Evolutionary conservation across 2,888 invertebrate species (phyloP).

Genomic region (Acholoe squamosa): DNA sequence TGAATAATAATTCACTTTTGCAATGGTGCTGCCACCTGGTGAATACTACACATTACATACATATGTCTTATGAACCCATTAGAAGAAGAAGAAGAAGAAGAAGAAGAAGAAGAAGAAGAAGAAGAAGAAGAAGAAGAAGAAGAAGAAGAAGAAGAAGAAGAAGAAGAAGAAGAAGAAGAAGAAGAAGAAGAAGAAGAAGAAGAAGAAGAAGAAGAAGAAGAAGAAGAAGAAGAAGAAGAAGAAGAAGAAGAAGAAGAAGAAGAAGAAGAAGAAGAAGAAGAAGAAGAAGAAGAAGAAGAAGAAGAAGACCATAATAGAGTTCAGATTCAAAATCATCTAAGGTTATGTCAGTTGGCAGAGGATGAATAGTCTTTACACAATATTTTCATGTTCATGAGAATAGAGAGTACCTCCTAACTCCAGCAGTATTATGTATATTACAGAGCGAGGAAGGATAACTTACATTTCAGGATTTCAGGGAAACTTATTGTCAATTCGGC

Average conservation of each 20-base stretch:
- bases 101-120: not conserved
- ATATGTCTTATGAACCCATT: too few species aligned
- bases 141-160: not conserved
- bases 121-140: not conserved
- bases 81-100: too few species aligned
- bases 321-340: too few species aligned
- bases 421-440: too few species aligned
- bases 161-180: not conserved
- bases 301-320: too few species aligned
- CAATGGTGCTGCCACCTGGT: too few species aligned
- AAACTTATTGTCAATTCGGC: not conserved
- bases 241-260: not conserved
- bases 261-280: not conserved
- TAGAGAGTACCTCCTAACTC: not conserved
- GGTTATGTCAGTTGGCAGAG: not conserved
- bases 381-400: not conserved
- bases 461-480: constrained; percentile 28
- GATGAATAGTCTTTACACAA: not conserved
- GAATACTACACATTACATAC: too few species aligned
- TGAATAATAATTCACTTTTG: too few species aligned
- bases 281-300: not conserved
- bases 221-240: not conserved
- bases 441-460: not conserved
- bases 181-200: not conserved
- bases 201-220: not conserved